phyloP scores from a whole-genome alignment of 2,888 invertebrate species.

The Caenorhabditis afra region DNA sequence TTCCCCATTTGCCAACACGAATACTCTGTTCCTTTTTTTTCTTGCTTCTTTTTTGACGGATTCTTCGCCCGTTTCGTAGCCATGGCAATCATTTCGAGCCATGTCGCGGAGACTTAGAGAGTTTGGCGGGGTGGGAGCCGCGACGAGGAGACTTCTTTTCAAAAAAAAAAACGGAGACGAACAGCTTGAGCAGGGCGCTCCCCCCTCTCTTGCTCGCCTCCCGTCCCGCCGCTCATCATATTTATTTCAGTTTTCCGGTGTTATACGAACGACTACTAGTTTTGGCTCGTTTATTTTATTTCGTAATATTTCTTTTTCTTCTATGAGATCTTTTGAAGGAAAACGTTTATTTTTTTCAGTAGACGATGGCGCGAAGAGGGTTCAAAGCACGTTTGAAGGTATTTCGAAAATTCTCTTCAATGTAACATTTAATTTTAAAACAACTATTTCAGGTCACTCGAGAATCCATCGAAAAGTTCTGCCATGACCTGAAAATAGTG shows the following conservation, averaged over 20 bases:
- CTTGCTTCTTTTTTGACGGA: slow-evolving; percentile 23
- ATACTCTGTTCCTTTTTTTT: slow-evolving; percentile 8
- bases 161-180: too few relatives aligned
- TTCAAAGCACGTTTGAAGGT: slow-evolving; percentile 58
- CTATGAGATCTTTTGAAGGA: slow-evolving; percentile 11
- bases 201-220: neutral
- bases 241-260: slow-evolving; percentile 41
- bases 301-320: neutral
- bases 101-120: neutral
- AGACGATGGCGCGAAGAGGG: slow-evolving; percentile 41
- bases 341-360: slow-evolving; percentile 8
- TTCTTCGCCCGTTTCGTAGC: slow-evolving; percentile 35
- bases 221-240: slow-evolving; percentile 21
- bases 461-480: slow-evolving; percentile 57
- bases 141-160: neutral
- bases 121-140: neutral
- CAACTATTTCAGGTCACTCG: slow-evolving; percentile 36
- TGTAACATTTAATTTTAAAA: neutral
- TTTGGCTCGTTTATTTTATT: too few relatives aligned
- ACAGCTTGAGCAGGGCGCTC: neutral
- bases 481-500: slow-evolving; percentile 56
- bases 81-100: slow-evolving; percentile 43
- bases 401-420: neutral
- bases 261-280: too few relatives aligned
- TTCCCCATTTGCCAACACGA: slow-evolving; percentile 17